Conservation (phyloP, 2,113 vertebrate genomes). For the Drymodes brunneopygia region DNA sequence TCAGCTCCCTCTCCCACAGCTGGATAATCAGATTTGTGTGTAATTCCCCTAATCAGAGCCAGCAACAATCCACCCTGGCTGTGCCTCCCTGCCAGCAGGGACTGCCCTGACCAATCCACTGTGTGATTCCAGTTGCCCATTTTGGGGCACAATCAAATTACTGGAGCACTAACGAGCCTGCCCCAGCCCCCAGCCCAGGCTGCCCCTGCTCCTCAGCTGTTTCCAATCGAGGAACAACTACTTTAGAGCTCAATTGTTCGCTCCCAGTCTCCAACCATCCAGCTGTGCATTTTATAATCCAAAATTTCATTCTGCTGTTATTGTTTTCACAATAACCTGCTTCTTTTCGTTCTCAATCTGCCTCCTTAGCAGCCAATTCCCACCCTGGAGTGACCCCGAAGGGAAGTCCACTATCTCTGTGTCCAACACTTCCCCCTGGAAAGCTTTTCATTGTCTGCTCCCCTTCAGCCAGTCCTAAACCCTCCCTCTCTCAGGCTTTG, state of each 20-base stretch:
- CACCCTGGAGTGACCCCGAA: not conserved
- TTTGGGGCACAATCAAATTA: conserved; percentile 14
- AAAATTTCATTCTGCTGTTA: conserved; percentile 25
- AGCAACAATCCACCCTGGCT: not conserved
- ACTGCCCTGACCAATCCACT: not conserved
- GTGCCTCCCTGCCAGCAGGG: not conserved
- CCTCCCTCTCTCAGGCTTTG: not conserved
- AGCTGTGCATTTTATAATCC: conserved; percentile 37
- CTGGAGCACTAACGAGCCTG: not conserved
- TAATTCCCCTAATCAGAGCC: not conserved
- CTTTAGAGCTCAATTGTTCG: conserved; percentile 19
- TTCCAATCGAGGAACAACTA: conserved; percentile 7
- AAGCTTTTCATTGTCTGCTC: not conserved
- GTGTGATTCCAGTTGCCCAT: not conserved
- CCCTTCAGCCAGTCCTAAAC: not conserved
- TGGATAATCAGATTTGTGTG: not conserved
- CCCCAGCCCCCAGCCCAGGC: not conserved
- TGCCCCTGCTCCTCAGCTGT: conserved; percentile 40
- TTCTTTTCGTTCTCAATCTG: not conserved
- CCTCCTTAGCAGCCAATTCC: not conserved
- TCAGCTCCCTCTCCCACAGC: not conserved
- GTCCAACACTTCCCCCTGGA: not conserved
- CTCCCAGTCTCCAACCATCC: not conserved
- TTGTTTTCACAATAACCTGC: not conserved
- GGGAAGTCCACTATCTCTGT: not conserved